Conservation (phyloP, 2,797 vertebrate genomes). For the Mycteria americana region DNA sequence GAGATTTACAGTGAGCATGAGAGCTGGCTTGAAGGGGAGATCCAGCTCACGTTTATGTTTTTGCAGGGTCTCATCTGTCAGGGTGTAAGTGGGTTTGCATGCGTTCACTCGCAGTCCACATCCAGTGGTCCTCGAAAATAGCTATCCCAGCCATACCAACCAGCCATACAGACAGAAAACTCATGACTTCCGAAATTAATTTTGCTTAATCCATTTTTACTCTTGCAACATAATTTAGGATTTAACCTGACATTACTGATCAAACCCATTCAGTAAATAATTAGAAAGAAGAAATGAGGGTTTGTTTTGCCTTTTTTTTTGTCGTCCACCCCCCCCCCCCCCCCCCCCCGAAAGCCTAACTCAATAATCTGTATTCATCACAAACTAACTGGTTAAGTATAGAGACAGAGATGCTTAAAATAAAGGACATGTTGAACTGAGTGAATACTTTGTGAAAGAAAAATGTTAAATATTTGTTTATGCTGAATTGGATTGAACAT, state of each 20-base stretch:
- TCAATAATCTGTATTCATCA: not conserved
- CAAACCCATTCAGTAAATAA: not conserved
- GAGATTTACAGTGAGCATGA: not conserved
- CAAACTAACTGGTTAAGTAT: not conserved
- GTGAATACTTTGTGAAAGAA: not conserved
- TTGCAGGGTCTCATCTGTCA: not conserved
- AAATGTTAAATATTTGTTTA: not conserved
- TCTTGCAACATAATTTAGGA: not conserved
- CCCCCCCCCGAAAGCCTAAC: not conserved
- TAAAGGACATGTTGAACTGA: not conserved
- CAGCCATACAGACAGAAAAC: not conserved
- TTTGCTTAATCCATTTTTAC: not conserved
- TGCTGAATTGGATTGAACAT: not conserved
- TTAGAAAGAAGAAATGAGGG: not conserved
- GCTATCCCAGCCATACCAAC: not conserved
- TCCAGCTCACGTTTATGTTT: not conserved
- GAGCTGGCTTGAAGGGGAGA: not conserved
- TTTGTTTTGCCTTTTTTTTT: fast-evolving
- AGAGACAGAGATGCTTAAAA: not conserved
- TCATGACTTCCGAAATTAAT: not conserved
- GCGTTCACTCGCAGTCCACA: fast-evolving
- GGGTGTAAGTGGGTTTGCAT: fast-evolving
- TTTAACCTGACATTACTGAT: not conserved
- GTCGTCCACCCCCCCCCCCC: too few species aligned
- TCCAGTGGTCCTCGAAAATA: not conserved